Percentiles rank a stretch among this genome's conserved stretches.
phyloP scores from a whole-genome alignment of 2,113 vertebrate genomes.

The Anarrhichthys ocellatus region DNA sequence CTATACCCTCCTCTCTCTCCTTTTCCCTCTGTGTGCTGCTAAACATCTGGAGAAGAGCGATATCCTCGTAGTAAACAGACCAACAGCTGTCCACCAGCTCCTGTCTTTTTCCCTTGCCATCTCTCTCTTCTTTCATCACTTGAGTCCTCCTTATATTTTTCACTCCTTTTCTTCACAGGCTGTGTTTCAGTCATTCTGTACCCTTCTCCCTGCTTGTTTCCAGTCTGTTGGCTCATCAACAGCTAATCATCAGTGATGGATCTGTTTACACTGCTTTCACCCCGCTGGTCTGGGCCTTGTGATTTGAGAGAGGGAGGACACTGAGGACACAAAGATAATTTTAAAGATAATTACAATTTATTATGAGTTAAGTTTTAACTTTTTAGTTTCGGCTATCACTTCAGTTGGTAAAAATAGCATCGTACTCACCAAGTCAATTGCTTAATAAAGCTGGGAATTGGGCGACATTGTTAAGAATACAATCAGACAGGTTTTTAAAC shows the following conservation, averaged over 20 bases:
- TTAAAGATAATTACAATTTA: not conserved
- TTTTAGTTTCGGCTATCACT: not conserved
- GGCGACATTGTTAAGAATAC: not conserved
- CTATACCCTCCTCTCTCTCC: conserved; percentile 36
- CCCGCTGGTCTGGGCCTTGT: conserved; percentile 21
- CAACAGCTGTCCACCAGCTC: conserved; percentile 76
- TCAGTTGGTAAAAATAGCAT: not conserved
- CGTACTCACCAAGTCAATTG: not conserved
- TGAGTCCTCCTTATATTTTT: conserved; percentile 47
- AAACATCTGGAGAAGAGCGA: conserved; percentile 82
- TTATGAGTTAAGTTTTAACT: not conserved
- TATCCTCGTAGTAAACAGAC: conserved; percentile 77
- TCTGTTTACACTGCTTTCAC: conserved; percentile 22
- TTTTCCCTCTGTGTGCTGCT: conserved; percentile 67
- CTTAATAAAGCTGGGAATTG: not conserved
- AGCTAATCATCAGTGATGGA: conserved; percentile 44
- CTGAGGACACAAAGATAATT: conserved; percentile 3
- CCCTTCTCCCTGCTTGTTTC: conserved; percentile 22
- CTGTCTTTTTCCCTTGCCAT: conserved; percentile 31
- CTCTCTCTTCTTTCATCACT: conserved; percentile 56
- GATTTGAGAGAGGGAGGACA: conserved; percentile 30
- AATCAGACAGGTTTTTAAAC: not conserved
- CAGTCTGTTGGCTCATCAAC: conserved; percentile 47
- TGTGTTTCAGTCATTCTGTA: conserved; percentile 36
- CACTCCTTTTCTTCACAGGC: conserved; percentile 20